Evolutionary conservation across 2,797 vertebrate genomes (phyloP).

Genomic region (Sebastes iracundus): DNA sequence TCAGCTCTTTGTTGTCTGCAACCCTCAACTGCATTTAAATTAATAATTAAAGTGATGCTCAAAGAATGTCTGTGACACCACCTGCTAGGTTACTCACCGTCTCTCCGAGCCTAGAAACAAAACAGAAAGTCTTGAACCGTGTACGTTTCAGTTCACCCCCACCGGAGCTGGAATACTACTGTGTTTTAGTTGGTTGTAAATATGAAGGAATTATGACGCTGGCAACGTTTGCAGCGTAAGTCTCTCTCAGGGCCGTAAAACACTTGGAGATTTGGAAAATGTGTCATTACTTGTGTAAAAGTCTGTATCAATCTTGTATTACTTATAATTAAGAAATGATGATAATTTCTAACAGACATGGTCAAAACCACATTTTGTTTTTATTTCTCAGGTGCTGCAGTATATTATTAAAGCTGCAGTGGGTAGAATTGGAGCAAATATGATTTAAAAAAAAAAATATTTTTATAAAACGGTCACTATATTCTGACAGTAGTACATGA

Average conservation of each 20-base stretch:
- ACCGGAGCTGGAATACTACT: conserved; percentile 24
- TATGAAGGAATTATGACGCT: conserved; percentile 50
- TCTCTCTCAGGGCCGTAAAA: conserved; percentile 40
- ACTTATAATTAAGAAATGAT: not conserved
- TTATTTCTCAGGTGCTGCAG: not conserved
- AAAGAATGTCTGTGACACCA: conserved; percentile 71
- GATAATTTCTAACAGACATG: not conserved
- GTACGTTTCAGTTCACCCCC: conserved; percentile 41
- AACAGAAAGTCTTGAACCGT: conserved; percentile 35
- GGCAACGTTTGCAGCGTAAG: conserved; percentile 10
- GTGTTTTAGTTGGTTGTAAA: conserved; percentile 60
- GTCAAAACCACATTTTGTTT: not conserved
- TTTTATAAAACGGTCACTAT: too few species aligned
- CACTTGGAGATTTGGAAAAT: conserved; percentile 45
- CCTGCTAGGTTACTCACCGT: conserved; percentile 66
- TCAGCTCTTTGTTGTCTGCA: conserved; percentile 79
- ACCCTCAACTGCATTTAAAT: conserved; percentile 78
- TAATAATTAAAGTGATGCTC: conserved; percentile 82
- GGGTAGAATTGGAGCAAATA: too few species aligned
- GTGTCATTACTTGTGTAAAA: conserved; percentile 31
- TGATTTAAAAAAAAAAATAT: too few species aligned
- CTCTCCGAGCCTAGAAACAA: conserved; percentile 49
- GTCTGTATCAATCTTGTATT: not conserved
- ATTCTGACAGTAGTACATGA: too few species aligned
- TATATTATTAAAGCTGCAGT: not conserved